Evolutionary conservation across 2,797 vertebrate genomes (phyloP).

Genomic region (Sebastiscus albofasciatus): DNA sequence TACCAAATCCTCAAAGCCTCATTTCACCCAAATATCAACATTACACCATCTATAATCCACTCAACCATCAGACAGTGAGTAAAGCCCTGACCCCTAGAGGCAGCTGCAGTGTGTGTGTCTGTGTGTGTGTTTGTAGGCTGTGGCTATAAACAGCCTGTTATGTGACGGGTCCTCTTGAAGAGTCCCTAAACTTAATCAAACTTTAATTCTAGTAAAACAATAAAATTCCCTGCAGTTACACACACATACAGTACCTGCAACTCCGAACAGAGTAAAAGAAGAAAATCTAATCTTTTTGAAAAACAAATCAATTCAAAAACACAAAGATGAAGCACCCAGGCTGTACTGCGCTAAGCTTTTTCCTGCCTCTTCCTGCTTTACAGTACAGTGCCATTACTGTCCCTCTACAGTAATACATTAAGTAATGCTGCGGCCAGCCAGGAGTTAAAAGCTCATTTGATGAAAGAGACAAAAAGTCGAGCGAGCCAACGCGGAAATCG

Average conservation of each 20-base stretch:
- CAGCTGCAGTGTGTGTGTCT: not conserved
- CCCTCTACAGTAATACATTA: constrained; percentile 52
- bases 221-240: not conserved
- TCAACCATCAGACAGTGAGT: constrained; percentile 21
- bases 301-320: not conserved
- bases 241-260: not conserved
- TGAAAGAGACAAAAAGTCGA: constrained; percentile 78
- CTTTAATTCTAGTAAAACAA: not conserved
- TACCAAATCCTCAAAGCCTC: constrained; percentile 31
- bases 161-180: not conserved
- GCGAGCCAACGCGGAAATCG: constrained; percentile 74
- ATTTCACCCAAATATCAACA: constrained; percentile 41
- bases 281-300: not conserved
- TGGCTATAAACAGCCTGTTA: not conserved
- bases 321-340: not conserved
- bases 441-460: constrained; percentile 80
- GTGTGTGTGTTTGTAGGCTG: not conserved
- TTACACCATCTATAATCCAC: constrained; percentile 46
- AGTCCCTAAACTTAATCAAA: not conserved
- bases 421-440: constrained; percentile 63
- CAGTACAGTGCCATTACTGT: constrained; percentile 38
- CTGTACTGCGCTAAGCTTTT: not conserved
- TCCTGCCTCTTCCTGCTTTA: not conserved
- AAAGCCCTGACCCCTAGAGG: constrained; percentile 15
- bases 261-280: not conserved